Percentiles rank a stretch among this genome's conserved stretches.
phyloP scores from a whole-genome alignment of 2,888 invertebrate species.

The Helleia helle region DNA sequence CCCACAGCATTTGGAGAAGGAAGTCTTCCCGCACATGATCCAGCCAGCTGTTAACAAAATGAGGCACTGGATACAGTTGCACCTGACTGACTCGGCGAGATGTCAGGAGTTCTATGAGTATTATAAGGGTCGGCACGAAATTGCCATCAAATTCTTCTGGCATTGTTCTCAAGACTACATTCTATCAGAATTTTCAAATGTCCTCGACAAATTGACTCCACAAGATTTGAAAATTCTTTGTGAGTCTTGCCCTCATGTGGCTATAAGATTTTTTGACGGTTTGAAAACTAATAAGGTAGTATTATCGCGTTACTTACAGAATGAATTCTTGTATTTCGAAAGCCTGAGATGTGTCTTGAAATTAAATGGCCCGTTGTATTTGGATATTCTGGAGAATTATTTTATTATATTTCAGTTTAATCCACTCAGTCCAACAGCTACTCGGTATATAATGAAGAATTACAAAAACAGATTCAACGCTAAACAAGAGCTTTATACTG shows the following conservation, averaged over 20 bases:
- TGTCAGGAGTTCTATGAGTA: constrained; percentile 40
- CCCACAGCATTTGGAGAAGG: constrained; percentile 38
- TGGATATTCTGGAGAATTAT: constrained; percentile 39
- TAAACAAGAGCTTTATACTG: constrained; percentile 39
- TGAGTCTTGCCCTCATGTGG: constrained; percentile 33
- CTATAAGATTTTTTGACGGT: constrained; percentile 35
- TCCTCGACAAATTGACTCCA: constrained; percentile 33
- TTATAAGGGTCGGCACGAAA: constrained; percentile 31
- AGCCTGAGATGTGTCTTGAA: constrained; percentile 36
- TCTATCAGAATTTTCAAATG: constrained; percentile 25
- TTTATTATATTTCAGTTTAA: constrained; percentile 21
- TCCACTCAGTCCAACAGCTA: constrained; percentile 26
- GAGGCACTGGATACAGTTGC: constrained; percentile 36
- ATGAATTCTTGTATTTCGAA: constrained; percentile 27
- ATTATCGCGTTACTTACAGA: constrained; percentile 22
- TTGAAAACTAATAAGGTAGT: constrained; percentile 26
- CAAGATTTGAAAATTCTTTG: constrained; percentile 35
- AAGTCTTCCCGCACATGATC: constrained; percentile 42
- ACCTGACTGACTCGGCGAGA: constrained; percentile 30
- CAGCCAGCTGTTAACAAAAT: constrained; percentile 38
- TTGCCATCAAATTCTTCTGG: constrained; percentile 35
- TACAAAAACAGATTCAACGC: constrained; percentile 32
- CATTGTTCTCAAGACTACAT: constrained; percentile 36
- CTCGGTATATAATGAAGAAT: constrained; percentile 32
- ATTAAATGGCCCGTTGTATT: constrained; percentile 28